phyloP scores from a whole-genome alignment of 2,113 vertebrate species.

The Edolisoma coerulescens region DNA sequence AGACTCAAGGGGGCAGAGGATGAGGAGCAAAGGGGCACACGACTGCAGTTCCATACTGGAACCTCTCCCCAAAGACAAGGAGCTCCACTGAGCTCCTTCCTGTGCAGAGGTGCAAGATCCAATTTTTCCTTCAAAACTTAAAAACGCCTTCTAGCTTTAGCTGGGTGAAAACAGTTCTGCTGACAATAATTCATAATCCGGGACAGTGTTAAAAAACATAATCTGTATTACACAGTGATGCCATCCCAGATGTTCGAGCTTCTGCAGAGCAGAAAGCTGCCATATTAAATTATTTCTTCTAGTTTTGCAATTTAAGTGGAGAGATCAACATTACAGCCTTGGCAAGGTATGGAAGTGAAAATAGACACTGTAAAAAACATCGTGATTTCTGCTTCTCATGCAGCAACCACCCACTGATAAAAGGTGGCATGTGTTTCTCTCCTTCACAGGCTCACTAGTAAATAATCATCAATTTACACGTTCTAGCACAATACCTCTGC shows the following conservation, averaged over 20 bases:
- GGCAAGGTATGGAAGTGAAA: conserved; percentile 32
- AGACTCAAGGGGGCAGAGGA: not conserved
- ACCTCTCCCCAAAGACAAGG: not conserved
- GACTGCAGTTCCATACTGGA: not conserved
- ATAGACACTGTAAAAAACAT: conserved; percentile 11
- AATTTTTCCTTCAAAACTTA: not conserved
- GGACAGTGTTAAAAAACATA: not conserved
- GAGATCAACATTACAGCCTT: conserved; percentile 13
- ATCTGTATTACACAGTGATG: not conserved
- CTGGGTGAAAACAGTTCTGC: not conserved
- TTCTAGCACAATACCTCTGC: conserved; percentile 46
- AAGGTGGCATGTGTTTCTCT: conserved; percentile 53
- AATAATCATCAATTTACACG: conserved; percentile 72
- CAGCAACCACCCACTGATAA: conserved; percentile 29
- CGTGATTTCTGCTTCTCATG: not conserved
- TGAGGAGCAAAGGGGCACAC: not conserved
- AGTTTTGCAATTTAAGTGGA: conserved; percentile 31
- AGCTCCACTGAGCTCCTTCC: not conserved
- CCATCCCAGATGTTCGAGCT: not conserved
- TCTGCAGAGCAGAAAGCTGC: not conserved
- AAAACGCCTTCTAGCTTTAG: not conserved
- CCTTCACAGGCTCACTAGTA: conserved; percentile 50
- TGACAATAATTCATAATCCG: not conserved
- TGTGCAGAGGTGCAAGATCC: not conserved
- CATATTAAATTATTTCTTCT: not conserved